phyloP scores from a whole-genome alignment of 2,888 invertebrate genomes.

The Oegoconia quadripuncta region DNA sequence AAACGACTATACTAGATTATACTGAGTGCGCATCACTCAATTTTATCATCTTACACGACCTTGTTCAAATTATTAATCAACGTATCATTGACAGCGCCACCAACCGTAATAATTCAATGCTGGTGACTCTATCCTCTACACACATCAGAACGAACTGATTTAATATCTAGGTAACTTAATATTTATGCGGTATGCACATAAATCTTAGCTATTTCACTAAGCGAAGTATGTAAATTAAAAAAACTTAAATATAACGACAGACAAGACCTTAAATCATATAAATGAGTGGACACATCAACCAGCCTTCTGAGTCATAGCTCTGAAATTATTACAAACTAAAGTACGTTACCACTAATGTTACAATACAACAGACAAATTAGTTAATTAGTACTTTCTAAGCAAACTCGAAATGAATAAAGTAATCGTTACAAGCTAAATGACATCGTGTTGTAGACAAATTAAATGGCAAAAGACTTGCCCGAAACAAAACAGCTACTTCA shows the following conservation, averaged over 20 bases:
- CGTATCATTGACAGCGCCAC: conserved; percentile 10
- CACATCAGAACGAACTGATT: conserved; percentile 10
- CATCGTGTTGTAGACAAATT: too few relatives aligned
- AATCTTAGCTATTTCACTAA: conserved; percentile 22
- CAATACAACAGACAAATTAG: conserved; percentile 33
- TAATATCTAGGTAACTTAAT: conserved; percentile 23
- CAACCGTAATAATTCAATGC: conserved; percentile 2
- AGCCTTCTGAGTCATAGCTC: conserved; percentile 62
- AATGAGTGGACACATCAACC: conserved; percentile 72
- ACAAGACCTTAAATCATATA: conserved; percentile 41
- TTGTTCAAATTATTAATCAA: conserved; percentile 4
- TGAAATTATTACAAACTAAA: conserved; percentile 48
- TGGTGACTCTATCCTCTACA: conserved; percentile 10
- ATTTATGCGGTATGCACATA: conserved; percentile 24
- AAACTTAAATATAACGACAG: conserved; percentile 14
- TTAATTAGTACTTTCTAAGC: conserved; percentile 20
- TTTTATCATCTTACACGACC: conserved; percentile 13
- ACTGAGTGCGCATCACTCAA: conserved; percentile 30
- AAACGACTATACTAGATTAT: conserved; percentile 42
- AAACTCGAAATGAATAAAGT: conserved; percentile 15
- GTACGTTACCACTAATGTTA: conserved; percentile 44
- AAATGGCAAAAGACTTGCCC: too few relatives aligned
- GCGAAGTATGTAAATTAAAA: conserved; percentile 26
- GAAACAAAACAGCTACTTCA: neutral
- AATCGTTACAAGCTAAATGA: neutral